phyloP scores from a whole-genome alignment of 2,797 vertebrate species.

The Furcifer pardalis region DNA sequence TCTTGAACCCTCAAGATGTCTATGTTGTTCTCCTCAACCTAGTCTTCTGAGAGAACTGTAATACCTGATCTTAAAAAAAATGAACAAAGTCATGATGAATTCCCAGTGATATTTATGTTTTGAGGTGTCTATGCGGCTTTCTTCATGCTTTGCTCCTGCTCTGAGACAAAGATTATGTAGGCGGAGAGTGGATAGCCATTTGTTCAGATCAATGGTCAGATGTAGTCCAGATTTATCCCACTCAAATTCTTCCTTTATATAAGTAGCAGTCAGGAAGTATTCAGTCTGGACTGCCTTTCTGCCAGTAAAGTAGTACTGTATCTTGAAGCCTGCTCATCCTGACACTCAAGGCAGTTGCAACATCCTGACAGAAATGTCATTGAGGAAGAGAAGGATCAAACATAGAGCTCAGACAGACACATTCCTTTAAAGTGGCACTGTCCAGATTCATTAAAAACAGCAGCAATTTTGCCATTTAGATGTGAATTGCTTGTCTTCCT shows the following conservation, averaged over 20 bases:
- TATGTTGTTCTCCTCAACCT: too few species aligned
- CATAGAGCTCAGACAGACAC: slow-evolving; percentile 34
- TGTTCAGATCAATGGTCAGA: background rate
- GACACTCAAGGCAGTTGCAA: background rate
- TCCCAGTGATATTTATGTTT: background rate
- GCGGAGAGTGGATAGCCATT: background rate
- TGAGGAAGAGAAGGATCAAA: slow-evolving; percentile 4
- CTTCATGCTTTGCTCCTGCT: slow-evolving; percentile 26
- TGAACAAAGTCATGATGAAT: slow-evolving; percentile 15
- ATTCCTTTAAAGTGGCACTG: slow-evolving; percentile 9
- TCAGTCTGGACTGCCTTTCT: background rate
- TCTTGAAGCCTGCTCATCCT: background rate
- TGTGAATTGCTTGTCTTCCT: background rate
- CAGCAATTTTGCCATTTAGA: slow-evolving; percentile 9
- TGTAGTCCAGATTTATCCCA: background rate
- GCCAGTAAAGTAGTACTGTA: background rate
- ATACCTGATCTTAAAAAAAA: too few species aligned
- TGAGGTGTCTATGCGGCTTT: slow-evolving; percentile 13
- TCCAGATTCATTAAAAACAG: background rate
- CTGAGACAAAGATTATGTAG: slow-evolving; percentile 10
- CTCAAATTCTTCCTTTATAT: slow-evolving; percentile 1
- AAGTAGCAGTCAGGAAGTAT: background rate
- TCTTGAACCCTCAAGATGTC: too few species aligned
- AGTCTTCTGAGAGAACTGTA: too few species aligned
- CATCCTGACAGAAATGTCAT: background rate